phyloP scores from a whole-genome alignment of 2,797 vertebrate genomes.

The Kryptolebias ocellatus region DNA sequence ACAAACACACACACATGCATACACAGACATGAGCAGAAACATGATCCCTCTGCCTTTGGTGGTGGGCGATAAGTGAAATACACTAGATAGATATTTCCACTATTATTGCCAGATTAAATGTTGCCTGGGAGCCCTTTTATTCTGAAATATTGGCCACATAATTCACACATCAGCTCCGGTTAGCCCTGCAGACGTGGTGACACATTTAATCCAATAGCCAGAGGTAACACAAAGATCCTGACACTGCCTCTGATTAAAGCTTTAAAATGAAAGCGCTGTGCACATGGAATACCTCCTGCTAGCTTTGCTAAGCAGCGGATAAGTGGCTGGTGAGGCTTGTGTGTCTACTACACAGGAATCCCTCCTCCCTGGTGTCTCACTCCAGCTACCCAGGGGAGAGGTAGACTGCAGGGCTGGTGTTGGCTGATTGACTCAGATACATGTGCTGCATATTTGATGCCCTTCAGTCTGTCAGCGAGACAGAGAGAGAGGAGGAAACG shows the following conservation, averaged over 20 bases:
- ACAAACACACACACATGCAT: no score
- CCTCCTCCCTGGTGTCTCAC: slow-evolving; percentile 62
- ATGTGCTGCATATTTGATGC: slow-evolving; percentile 77
- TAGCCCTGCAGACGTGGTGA: slow-evolving; percentile 13
- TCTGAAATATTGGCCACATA: background rate
- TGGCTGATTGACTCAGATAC: slow-evolving; percentile 79
- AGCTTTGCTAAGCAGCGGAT: slow-evolving; percentile 76
- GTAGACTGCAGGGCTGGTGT: slow-evolving; percentile 69
- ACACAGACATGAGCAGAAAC: no score
- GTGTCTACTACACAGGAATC: slow-evolving; percentile 67
- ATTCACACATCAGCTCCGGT: slow-evolving; percentile 18
- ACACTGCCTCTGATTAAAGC: slow-evolving; percentile 50
- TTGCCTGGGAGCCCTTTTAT: background rate
- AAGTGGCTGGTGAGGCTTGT: slow-evolving; percentile 78
- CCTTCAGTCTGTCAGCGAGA: slow-evolving; percentile 57
- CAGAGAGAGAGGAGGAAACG: slow-evolving; percentile 21
- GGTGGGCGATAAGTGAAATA: background rate
- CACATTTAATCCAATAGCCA: slow-evolving; percentile 31
- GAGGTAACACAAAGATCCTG: slow-evolving; percentile 31
- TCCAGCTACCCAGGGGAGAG: slow-evolving; percentile 65
- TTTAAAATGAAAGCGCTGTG: slow-evolving; percentile 33
- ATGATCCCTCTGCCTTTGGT: no score
- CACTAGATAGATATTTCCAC: background rate
- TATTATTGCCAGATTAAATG: background rate
- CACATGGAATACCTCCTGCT: slow-evolving; percentile 44